Evolutionary conservation across 1,140 invertebrate genomes (phyloP).

Genomic region (Hyphantria cunea): DNA sequence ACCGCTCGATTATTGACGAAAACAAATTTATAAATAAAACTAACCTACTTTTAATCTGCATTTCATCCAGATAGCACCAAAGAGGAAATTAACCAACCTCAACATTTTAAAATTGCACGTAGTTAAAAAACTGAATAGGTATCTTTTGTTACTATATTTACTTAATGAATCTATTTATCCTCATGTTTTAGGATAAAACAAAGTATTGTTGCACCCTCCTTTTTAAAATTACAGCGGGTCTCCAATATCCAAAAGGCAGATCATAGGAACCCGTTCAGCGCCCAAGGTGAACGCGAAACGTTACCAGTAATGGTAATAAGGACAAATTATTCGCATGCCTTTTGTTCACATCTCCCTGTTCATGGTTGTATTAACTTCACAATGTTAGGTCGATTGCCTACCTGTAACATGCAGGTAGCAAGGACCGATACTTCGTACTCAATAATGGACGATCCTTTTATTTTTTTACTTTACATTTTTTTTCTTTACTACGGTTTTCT

Average conservation of each 20-base stretch:
- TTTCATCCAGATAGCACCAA: too few species aligned
- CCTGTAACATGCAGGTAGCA: conserved; percentile 45
- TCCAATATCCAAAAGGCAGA: conserved; percentile 41
- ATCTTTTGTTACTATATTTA: too few species aligned
- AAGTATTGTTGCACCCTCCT: conserved; percentile 28
- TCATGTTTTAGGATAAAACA: too few species aligned
- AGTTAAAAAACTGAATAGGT: too few species aligned
- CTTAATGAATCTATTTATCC: too few species aligned
- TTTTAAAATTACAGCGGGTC: conserved; percentile 28
- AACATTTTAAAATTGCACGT: too few species aligned
- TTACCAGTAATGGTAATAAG: conserved; percentile 58
- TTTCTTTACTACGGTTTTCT: not conserved
- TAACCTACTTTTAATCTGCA: too few species aligned
- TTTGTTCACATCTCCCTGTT: conserved; percentile 68
- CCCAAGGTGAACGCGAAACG: conserved; percentile 63
- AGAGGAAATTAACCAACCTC: too few species aligned
- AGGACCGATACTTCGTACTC: conserved; percentile 11
- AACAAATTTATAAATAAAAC: too few species aligned
- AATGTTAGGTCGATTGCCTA: conserved; percentile 56
- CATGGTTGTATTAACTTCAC: conserved; percentile 52
- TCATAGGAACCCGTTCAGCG: conserved; percentile 59
- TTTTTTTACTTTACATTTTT: not conserved
- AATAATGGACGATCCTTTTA: conserved; percentile 11
- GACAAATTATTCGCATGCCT: conserved; percentile 70
- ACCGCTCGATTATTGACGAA: too few species aligned